Percentiles rank a stretch among this genome's conserved stretches.
phyloP scores from a whole-genome alignment of 2,113 vertebrate genomes.

The Silurus asotus region DNA sequence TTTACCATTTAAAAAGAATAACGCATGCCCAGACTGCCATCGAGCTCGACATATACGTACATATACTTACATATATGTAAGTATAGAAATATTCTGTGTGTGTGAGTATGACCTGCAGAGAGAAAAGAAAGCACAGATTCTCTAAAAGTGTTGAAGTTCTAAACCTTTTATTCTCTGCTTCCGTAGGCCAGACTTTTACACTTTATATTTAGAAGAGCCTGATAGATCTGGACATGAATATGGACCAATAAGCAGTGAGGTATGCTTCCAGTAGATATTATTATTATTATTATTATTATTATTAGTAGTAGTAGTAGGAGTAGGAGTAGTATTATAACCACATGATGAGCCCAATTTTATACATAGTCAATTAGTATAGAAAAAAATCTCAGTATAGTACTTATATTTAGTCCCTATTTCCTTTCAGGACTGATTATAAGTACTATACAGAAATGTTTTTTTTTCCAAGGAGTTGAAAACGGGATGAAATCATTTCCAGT shows the following conservation, averaged over 20 bases:
- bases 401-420: too few species aligned
- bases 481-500: too few species aligned
- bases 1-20: background rate
- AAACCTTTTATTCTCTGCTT: background rate
- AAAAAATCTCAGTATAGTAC: too few species aligned
- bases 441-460: too few species aligned
- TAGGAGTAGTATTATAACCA: background rate
- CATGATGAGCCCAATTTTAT: background rate
- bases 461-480: too few species aligned
- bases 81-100: too few species aligned
- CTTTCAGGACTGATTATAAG: too few species aligned
- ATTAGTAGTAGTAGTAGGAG: background rate
- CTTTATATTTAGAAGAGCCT: constrained; percentile 89
- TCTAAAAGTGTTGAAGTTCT: background rate
- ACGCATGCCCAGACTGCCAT: background rate
- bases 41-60: background rate
- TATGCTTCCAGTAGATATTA: constrained; percentile 62
- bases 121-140: too few species aligned
- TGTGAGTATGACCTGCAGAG: too few species aligned
- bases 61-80: too few species aligned
- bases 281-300: background rate
- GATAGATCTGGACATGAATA: constrained; percentile 81
- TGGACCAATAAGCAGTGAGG: constrained; percentile 81
- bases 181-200: constrained; percentile 85
- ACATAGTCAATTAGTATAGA: too few species aligned